phyloP scores from a whole-genome alignment of 2,797 vertebrate genomes.

The Parotocinclus haroldoi region DNA sequence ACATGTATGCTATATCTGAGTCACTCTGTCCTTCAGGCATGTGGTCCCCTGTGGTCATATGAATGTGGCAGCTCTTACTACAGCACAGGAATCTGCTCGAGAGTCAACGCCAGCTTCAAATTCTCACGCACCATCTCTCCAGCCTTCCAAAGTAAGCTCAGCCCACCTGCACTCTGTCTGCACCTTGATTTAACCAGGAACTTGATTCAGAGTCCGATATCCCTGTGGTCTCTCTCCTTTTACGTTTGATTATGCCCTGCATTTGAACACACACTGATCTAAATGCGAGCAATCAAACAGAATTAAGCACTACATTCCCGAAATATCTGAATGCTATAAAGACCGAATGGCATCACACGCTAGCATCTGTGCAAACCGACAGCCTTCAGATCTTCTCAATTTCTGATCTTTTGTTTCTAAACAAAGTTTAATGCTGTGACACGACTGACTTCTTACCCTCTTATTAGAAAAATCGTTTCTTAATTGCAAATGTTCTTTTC shows the following conservation, averaged over 20 bases:
- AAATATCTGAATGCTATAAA: slow-evolving; percentile 12
- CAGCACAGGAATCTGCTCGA: slow-evolving; percentile 95
- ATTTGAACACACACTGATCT: slow-evolving; percentile 20
- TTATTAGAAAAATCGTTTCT: slow-evolving; percentile 10
- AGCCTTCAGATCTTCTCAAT: neutral
- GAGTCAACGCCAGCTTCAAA: slow-evolving; percentile 92
- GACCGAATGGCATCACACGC: neutral
- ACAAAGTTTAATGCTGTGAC: slow-evolving; percentile 14
- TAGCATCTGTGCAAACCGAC: neutral
- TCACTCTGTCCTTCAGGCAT: slow-evolving; percentile 74
- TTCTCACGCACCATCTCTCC: slow-evolving; percentile 94
- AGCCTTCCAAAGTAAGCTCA: slow-evolving; percentile 87
- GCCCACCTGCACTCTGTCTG: slow-evolving; percentile 23
- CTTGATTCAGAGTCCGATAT: slow-evolving; percentile 15
- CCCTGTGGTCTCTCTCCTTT: slow-evolving; percentile 35
- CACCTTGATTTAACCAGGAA: slow-evolving; percentile 30
- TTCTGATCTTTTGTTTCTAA: slow-evolving; percentile 11
- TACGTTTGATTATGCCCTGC: slow-evolving; percentile 7
- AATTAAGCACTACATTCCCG: slow-evolving; percentile 9
- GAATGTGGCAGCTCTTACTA: slow-evolving; percentile 99
- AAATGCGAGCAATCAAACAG: slow-evolving; percentile 17
- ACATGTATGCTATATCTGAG: neutral
- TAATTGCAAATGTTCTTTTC: slow-evolving; percentile 25
- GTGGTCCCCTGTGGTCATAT: slow-evolving; percentile 96
- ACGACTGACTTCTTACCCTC: neutral